Percentiles rank a stretch among this genome's conserved stretches.
Conservation (phyloP, 92 coral and sea anemone genomes). For the Heliopora coerulea region DNA sequence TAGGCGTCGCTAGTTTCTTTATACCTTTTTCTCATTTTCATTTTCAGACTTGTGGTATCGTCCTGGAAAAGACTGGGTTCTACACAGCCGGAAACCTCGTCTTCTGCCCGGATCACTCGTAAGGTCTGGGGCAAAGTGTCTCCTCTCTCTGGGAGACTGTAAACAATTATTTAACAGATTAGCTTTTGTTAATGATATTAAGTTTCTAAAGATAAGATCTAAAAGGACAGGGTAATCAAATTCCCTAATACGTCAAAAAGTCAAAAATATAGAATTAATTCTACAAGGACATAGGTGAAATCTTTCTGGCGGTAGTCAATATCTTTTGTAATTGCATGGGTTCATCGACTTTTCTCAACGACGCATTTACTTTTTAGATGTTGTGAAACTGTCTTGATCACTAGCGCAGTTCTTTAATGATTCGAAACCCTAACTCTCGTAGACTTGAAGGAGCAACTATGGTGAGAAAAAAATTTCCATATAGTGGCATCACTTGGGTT, state of each 20-base stretch:
- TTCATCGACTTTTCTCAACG: no score
- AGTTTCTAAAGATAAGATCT: background rate
- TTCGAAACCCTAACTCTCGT: no score
- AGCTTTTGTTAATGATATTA: background rate
- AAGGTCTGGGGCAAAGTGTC: slow-evolving; percentile 28
- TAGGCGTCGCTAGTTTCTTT: background rate
- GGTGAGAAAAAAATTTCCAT: no score
- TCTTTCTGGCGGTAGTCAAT: no score
- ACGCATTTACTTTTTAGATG: no score
- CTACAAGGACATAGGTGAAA: no score
- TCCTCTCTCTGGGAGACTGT: background rate
- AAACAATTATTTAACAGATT: background rate
- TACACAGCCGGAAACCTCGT: slow-evolving; percentile 36
- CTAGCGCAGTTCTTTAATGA: no score
- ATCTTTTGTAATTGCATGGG: no score
- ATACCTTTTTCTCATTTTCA: background rate
- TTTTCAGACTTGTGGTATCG: slow-evolving; percentile 33
- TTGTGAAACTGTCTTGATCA: no score
- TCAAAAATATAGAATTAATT: no score
- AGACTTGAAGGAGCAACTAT: no score
- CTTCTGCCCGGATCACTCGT: slow-evolving; percentile 42
- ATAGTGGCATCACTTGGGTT: no score
- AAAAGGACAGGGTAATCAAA: background rate
- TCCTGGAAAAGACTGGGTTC: slow-evolving; percentile 37
- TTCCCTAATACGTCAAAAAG: background rate